Evolutionary conservation across 2,797 vertebrate genomes (phyloP).

Genomic region (Hypotaenidia okinawae): DNA sequence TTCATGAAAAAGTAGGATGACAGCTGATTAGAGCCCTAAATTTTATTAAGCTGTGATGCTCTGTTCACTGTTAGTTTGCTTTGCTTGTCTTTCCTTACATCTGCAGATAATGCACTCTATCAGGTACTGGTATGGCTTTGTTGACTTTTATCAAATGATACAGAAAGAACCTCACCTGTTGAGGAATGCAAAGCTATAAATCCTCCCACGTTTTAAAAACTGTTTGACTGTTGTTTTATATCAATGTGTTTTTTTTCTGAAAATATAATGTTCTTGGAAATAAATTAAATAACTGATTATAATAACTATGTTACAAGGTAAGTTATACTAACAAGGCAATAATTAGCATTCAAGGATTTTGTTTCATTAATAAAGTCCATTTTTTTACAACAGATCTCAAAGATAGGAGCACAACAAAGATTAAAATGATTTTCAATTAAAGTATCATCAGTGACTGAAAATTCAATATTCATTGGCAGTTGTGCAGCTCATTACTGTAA

Average conservation of each 20-base stretch:
- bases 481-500: neutral
- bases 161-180: neutral
- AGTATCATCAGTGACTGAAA: neutral
- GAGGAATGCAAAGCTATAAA: neutral
- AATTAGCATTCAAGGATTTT: neutral
- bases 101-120: neutral
- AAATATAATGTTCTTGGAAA: neutral
- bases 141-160: neutral
- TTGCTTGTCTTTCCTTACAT: neutral
- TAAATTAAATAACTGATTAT: neutral
- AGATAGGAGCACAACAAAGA: neutral
- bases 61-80: neutral
- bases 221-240: neutral
- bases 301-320: neutral
- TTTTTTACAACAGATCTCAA: neutral
- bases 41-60: neutral
- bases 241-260: rapidly evolving
- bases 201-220: neutral
- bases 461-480: neutral
- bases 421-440: neutral
- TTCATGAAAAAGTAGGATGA: neutral
- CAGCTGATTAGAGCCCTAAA: neutral
- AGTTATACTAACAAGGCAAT: neutral
- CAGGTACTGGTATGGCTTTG: neutral
- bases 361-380: neutral